Conservation (phyloP, 2,797 vertebrate genomes). For the Erpetoichthys calabaricus region DNA sequence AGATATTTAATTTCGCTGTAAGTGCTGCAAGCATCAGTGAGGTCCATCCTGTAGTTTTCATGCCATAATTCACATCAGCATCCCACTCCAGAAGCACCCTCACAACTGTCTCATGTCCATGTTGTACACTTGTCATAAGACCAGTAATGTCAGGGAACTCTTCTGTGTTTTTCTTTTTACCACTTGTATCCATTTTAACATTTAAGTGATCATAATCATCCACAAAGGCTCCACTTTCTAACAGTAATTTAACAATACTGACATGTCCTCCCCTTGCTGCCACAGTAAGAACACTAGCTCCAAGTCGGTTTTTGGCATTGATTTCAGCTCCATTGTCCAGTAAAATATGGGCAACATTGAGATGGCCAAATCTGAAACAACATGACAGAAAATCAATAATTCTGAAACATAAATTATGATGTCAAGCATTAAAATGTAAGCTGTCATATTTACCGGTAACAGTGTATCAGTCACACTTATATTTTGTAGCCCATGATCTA, state of each 20-base stretch:
- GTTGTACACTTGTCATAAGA: slow-evolving; percentile 75
- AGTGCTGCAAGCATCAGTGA: slow-evolving; percentile 78
- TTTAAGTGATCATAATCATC: slow-evolving; percentile 67
- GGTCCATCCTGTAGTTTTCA: slow-evolving; percentile 76
- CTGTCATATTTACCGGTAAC: no score
- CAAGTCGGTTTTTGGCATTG: slow-evolving; percentile 79
- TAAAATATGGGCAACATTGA: slow-evolving; percentile 71
- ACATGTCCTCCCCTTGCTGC: slow-evolving; percentile 76
- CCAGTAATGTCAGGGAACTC: slow-evolving; percentile 70
- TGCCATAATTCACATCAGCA: slow-evolving; percentile 64
- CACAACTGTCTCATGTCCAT: slow-evolving; percentile 68
- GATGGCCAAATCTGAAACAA: slow-evolving; percentile 67
- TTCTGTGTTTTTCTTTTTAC: slow-evolving; percentile 43
- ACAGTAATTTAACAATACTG: slow-evolving; percentile 70
- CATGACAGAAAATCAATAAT: no score
- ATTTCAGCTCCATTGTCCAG: slow-evolving; percentile 87
- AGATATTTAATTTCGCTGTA: slow-evolving; percentile 63
- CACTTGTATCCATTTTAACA: slow-evolving; percentile 28
- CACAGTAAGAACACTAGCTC: slow-evolving; percentile 78
- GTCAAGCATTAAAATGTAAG: no score
- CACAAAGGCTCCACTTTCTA: slow-evolving; percentile 73
- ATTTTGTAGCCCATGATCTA: no score
- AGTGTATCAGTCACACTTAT: no score
- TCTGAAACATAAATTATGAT: no score
- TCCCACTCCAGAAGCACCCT: slow-evolving; percentile 81